Percentiles rank a stretch among this genome's conserved stretches.
Conservation (phyloP, 2,113 vertebrate species). For the Gavialis gangeticus region DNA sequence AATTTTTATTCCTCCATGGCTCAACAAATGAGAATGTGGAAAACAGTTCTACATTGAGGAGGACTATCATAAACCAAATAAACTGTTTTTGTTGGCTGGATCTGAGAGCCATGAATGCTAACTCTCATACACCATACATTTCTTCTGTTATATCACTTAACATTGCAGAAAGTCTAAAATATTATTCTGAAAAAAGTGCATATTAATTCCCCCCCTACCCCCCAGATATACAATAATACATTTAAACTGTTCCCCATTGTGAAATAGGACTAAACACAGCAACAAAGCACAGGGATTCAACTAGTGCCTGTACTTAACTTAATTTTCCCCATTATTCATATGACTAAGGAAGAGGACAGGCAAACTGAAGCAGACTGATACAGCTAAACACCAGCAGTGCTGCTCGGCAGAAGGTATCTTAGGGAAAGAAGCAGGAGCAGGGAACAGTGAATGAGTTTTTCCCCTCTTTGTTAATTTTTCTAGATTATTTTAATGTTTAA, state of each 20-base stretch:
- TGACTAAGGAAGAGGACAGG: background rate
- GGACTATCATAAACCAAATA: background rate
- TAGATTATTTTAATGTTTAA: background rate
- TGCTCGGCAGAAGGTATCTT: background rate
- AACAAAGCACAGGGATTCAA: background rate
- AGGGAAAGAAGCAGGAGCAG: background rate
- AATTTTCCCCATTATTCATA: background rate
- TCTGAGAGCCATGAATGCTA: background rate
- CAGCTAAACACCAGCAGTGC: background rate
- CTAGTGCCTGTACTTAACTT: accelerated
- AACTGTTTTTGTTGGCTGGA: slow-evolving; percentile 18
- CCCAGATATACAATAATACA: accelerated
- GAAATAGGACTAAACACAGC: background rate
- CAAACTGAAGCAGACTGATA: background rate
- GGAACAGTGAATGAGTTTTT: background rate
- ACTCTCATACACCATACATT: accelerated
- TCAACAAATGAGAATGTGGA: background rate
- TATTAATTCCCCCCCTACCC: background rate
- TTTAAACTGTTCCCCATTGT: background rate
- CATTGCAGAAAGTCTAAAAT: background rate
- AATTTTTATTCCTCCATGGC: background rate
- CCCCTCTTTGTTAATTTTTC: background rate
- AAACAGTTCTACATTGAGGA: background rate
- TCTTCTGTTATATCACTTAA: background rate
- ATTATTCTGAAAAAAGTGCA: background rate